A percentile compares a stretch with the other conserved stretches of the same genome.
Evolutionary conservation across 2,113 vertebrate species (phyloP).

Genomic region (Sander vitreus): DNA sequence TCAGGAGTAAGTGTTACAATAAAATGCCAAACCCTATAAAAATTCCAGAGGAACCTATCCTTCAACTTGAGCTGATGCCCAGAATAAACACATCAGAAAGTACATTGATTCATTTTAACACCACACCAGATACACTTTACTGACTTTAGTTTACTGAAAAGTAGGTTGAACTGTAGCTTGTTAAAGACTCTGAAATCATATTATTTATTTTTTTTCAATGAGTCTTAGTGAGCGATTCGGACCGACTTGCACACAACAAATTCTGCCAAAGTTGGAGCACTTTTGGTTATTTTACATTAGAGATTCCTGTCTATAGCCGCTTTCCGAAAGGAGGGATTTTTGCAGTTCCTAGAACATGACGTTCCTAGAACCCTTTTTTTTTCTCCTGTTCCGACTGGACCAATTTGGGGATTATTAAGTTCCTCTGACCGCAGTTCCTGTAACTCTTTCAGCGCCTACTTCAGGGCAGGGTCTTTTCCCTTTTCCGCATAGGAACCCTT

Average conservation of each 20-base stretch:
- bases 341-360: too few species aligned
- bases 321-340: too few species aligned
- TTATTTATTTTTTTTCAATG: neutral
- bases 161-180: neutral
- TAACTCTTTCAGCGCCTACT: too few species aligned
- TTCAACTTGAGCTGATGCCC: constrained; percentile 25
- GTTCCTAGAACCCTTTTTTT: too few species aligned
- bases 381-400: too few species aligned
- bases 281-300: neutral
- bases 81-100: constrained; percentile 1
- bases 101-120: neutral
- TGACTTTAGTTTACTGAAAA: neutral
- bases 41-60: constrained; percentile 33
- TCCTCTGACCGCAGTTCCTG: too few species aligned
- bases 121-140: neutral
- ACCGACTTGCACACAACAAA: too few species aligned
- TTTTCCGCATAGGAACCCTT: too few species aligned
- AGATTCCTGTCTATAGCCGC: too few species aligned
- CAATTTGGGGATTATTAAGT: too few species aligned
- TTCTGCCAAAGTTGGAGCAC: neutral
- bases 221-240: neutral
- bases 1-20: constrained; percentile 55
- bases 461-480: too few species aligned
- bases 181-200: neutral
- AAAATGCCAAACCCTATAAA: constrained; percentile 34